Conservation (phyloP, 2,113 vertebrate genomes). For the Pseudonaja textilis region DNA sequence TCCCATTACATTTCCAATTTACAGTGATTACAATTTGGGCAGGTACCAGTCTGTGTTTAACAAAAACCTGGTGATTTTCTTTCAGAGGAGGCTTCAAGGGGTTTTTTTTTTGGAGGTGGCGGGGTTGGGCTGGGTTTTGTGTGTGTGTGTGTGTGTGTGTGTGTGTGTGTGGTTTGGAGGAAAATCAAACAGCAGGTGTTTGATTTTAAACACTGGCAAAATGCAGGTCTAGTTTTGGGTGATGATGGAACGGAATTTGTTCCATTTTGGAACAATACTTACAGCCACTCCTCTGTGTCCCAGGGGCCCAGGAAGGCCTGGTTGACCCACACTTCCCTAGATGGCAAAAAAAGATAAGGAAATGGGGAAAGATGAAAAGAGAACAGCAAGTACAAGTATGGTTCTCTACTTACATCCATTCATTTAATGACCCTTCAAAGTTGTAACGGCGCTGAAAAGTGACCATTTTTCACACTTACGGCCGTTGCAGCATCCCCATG, state of each 20-base stretch:
- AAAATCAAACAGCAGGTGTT: background rate
- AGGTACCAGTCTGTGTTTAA: background rate
- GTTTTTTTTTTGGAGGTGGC: background rate
- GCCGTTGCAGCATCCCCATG: background rate
- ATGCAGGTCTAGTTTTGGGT: background rate
- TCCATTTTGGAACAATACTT: slow-evolving; percentile 61
- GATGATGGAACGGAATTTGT: accelerated
- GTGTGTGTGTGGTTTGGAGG: background rate
- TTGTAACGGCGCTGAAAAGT: background rate
- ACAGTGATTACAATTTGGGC: background rate
- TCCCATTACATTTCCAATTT: background rate
- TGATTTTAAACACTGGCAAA: accelerated
- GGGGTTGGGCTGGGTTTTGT: too few species aligned
- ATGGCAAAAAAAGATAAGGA: slow-evolving; percentile 17
- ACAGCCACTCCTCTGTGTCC: slow-evolving; percentile 90
- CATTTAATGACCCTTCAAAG: background rate
- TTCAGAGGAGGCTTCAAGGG: background rate
- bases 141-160: too few species aligned
- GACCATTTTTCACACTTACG: background rate
- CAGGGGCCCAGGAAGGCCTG: slow-evolving; percentile 78
- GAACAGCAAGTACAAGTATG: accelerated
- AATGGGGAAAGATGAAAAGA: accelerated
- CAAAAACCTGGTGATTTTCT: background rate
- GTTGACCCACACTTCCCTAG: slow-evolving; percentile 82
- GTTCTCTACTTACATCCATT: background rate